These are phyloP conservation scores for Orius insidiosus DNA, from an alignment of 1,140 invertebrate species.

Conservation along the genomic window DNA sequence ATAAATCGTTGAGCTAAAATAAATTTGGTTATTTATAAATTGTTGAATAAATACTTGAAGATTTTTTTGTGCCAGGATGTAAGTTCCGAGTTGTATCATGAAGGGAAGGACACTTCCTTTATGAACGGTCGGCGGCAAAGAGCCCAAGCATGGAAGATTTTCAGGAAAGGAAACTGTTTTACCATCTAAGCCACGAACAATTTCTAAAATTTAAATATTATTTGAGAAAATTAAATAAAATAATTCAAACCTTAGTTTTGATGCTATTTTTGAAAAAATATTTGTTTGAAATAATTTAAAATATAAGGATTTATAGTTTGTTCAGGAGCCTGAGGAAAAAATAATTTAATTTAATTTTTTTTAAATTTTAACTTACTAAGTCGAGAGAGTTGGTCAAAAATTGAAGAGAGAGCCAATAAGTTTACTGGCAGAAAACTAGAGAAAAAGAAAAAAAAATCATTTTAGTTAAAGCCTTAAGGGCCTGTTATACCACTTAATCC, in stretches of 20 bases:
- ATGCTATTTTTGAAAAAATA: background rate
- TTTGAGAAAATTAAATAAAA: no score
- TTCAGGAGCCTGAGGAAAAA: background rate
- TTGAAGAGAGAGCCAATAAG: slow-evolving; percentile 8
- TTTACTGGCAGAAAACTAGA: slow-evolving; percentile 13
- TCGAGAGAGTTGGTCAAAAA: slow-evolving; percentile 1
- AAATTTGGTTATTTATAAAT: background rate
- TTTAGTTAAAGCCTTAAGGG: background rate
- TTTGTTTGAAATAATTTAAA: background rate
- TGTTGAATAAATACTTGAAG: no score
- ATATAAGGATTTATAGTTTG: background rate
- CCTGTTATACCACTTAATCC: background rate
- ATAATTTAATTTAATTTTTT: background rate
- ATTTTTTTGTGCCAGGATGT: slow-evolving; percentile 14
- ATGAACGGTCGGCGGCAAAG: slow-evolving; percentile 16
- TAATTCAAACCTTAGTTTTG: background rate
- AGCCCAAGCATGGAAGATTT: slow-evolving; percentile 19
- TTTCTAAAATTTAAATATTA: slow-evolving; percentile 15
- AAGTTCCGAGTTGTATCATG: slow-evolving; percentile 14
- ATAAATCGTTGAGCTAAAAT: slow-evolving; percentile 16
- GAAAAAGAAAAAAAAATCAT: slow-evolving; percentile 6
- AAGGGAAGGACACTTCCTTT: slow-evolving; percentile 18
- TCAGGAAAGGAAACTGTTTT: slow-evolving; percentile 15
- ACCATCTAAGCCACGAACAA: slow-evolving; percentile 18
- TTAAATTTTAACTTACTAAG: slow-evolving; percentile 9